phyloP scores from a whole-genome alignment of 2,797 vertebrate genomes.

The Melopsittacus undulatus region DNA sequence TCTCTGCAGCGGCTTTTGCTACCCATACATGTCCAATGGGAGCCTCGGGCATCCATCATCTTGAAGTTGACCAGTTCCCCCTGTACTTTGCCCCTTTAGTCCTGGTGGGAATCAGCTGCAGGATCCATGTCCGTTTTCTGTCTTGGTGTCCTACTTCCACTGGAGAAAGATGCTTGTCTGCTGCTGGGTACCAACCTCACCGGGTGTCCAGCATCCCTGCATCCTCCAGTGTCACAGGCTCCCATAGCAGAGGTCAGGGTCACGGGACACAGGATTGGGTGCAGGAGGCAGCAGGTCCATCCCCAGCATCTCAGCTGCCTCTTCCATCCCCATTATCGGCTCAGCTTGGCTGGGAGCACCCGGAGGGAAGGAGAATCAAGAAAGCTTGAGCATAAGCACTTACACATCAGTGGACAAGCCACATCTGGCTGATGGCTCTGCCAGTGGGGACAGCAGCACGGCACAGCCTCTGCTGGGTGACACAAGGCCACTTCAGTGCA shows the following conservation, averaged over 20 bases:
- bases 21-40: no score
- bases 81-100: background rate
- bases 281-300: background rate
- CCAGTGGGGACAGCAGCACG: background rate
- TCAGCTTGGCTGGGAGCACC: background rate
- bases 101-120: background rate
- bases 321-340: background rate
- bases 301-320: background rate
- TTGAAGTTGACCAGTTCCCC: background rate
- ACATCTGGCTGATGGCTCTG: background rate
- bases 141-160: background rate
- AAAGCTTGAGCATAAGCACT: background rate
- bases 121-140: background rate
- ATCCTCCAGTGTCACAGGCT: background rate
- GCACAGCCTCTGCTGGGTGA: background rate
- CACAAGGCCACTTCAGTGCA: background rate
- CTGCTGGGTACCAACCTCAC: background rate
- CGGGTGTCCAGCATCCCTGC: fast-evolving
- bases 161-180: fast-evolving
- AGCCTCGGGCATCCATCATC: background rate
- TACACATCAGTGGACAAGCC: background rate
- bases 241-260: background rate
- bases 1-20: background rate
- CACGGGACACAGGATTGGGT: fast-evolving
- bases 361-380: background rate